Percentiles rank a stretch among this genome's conserved stretches.
These are phyloP conservation scores for Rousettus madagascariensis DNA, from an alignment of 2,797 vertebrate species.

Conservation along the genomic window DNA sequence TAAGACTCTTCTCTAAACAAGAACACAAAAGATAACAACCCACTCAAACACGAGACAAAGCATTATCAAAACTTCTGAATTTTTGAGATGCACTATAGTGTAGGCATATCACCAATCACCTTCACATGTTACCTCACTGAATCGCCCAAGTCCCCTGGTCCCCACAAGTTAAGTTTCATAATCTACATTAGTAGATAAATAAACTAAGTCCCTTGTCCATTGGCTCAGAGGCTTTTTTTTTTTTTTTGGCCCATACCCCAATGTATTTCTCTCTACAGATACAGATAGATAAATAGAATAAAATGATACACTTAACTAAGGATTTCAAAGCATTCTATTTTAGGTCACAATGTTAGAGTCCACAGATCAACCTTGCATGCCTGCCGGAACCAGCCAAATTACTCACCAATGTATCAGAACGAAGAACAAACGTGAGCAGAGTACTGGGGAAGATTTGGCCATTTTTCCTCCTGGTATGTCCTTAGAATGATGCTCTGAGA, in stretches of 20 bases:
- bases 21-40: not conserved
- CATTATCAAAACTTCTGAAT: not conserved
- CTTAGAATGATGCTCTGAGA: not conserved
- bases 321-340: not conserved
- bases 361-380: not conserved
- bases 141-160: not conserved
- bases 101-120: not conserved
- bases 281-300: not conserved
- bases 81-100: not conserved
- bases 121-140: not conserved
- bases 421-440: slow-evolving; percentile 11
- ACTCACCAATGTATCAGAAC: slow-evolving; percentile 39
- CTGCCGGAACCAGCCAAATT: not conserved
- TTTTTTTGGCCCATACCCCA: not conserved
- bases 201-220: not conserved
- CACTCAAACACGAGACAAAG: not conserved
- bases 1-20: not conserved
- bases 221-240: not conserved
- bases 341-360: not conserved
- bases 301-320: not conserved
- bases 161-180: not conserved
- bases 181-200: not conserved
- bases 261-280: not conserved
- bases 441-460: not conserved
- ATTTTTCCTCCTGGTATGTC: not conserved